These are phyloP conservation scores for Triplophysa tibetana DNA, from an alignment of 2,113 vertebrate species.

Conservation along the genomic window DNA sequence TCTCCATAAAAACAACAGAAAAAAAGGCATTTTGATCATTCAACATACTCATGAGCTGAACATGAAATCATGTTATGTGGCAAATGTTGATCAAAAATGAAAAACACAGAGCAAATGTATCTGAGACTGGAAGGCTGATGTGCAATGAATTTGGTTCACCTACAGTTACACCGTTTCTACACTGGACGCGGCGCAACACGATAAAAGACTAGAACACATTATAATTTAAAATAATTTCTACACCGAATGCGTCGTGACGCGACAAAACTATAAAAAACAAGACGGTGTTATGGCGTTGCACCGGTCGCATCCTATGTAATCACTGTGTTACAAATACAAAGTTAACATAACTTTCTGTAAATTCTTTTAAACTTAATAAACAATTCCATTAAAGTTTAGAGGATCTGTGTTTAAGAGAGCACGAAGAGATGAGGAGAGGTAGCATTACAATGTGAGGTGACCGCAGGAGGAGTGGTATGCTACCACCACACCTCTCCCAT, in stretches of 20 bases:
- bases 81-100: background rate
- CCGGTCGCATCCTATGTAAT: too few species aligned
- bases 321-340: too few species aligned
- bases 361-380: background rate
- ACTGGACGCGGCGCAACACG: too few species aligned
- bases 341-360: too few species aligned
- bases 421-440: constrained; percentile 11
- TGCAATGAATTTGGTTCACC: too few species aligned
- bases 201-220: too few species aligned
- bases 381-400: background rate
- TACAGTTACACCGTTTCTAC: too few species aligned
- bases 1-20: constrained; percentile 23
- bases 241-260: too few species aligned
- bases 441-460: constrained; percentile 62
- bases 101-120: background rate
- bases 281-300: too few species aligned
- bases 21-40: background rate
- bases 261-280: too few species aligned
- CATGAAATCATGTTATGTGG: background rate
- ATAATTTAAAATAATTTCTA: too few species aligned
- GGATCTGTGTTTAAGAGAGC: background rate
- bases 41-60: background rate
- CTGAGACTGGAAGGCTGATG: too few species aligned
- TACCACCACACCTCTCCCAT: constrained; percentile 61
- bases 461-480: constrained; percentile 60